Evolutionary conservation across 2,888 invertebrate species (phyloP).

Genomic region (Atethmia centrago): DNA sequence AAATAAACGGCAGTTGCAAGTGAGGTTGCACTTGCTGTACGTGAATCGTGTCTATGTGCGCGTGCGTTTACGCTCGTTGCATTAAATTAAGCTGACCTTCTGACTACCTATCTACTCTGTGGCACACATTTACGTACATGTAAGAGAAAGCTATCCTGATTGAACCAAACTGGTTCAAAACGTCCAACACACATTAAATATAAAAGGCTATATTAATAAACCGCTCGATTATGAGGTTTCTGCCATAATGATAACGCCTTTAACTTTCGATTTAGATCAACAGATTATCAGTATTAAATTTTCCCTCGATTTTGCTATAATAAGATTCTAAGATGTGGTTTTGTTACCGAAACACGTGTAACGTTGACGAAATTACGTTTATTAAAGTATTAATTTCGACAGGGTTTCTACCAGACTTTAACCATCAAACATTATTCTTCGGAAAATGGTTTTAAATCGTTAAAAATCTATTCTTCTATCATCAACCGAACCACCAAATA

Average conservation of each 20-base stretch:
- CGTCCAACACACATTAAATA: slow-evolving; percentile 11
- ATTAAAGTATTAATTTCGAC: neutral
- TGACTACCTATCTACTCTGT: neutral
- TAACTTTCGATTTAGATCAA: slow-evolving; percentile 27
- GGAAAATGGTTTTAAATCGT: neutral
- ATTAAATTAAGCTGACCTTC: neutral
- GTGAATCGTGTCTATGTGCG: neutral
- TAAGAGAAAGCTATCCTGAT: slow-evolving; percentile 11
- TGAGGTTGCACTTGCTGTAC: too few relatives aligned
- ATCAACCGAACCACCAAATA: neutral
- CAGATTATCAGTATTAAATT: slow-evolving; percentile 14
- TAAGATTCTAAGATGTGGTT: slow-evolving; percentile 20
- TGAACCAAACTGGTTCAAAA: slow-evolving; percentile 30
- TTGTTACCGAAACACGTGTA: slow-evolving; percentile 19
- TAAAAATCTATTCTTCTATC: neutral
- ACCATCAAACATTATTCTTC: neutral
- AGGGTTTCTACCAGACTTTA: neutral
- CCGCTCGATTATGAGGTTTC: neutral
- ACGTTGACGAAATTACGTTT: neutral
- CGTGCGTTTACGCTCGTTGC: neutral
- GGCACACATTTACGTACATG: slow-evolving; percentile 25
- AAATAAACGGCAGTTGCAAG: neutral
- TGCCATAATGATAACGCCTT: slow-evolving; percentile 6
- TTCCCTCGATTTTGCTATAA: neutral
- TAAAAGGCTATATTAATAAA: slow-evolving; percentile 28